Percentiles rank a stretch among this genome's conserved stretches.
phyloP scores from a whole-genome alignment of 2,797 vertebrate species.

The Chloroceryle inda region DNA sequence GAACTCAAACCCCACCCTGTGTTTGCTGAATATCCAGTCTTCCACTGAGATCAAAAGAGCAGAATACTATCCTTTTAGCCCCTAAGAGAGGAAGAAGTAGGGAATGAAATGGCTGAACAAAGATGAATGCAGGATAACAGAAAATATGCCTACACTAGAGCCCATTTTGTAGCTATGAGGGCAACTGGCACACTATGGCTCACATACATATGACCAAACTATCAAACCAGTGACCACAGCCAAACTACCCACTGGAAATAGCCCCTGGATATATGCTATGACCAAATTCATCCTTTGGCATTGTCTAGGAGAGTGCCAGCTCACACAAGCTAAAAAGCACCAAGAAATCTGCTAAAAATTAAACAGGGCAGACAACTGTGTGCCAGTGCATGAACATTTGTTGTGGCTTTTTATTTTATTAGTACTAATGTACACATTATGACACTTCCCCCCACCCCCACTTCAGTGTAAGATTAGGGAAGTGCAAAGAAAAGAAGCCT shows the following conservation, averaged over 20 bases:
- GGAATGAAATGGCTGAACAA: not conserved
- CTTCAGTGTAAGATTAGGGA: slow-evolving; percentile 28
- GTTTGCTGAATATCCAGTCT: not conserved
- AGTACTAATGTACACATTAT: not conserved
- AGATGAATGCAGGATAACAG: not conserved
- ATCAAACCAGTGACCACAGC: not conserved
- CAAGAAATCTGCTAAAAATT: not conserved
- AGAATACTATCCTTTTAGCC: not conserved
- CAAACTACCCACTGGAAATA: not conserved
- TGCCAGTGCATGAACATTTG: not conserved
- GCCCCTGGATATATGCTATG: not conserved
- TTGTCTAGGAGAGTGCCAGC: not conserved
- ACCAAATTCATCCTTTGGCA: not conserved
- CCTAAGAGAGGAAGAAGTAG: not conserved
- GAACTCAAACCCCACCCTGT: not conserved
- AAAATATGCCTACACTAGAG: not conserved
- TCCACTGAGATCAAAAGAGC: not conserved
- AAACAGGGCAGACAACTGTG: not conserved
- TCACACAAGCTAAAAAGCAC: not conserved
- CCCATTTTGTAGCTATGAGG: not conserved
- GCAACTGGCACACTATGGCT: not conserved
- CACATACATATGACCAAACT: not conserved
- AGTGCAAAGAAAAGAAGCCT: slow-evolving; percentile 46
- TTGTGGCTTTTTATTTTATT: not conserved
- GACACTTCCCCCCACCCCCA: not conserved